Evolutionary conservation across 1,140 invertebrate species (phyloP).

Genomic region (Diorhabda carinulata): DNA sequence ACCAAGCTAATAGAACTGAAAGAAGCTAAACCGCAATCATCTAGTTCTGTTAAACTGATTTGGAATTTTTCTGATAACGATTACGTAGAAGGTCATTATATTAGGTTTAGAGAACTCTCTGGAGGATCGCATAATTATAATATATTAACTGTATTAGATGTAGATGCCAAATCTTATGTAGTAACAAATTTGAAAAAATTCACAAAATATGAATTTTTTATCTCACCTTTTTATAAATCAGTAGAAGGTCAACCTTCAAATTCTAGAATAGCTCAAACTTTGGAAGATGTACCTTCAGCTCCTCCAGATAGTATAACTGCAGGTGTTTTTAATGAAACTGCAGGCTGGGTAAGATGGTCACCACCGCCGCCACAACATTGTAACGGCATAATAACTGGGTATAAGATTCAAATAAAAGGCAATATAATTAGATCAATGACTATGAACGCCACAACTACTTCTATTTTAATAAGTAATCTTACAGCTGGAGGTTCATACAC

Average conservation of each 20-base stretch:
- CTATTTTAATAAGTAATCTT: conserved; percentile 68
- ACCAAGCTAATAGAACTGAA: conserved; percentile 77
- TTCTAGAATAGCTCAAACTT: conserved; percentile 63
- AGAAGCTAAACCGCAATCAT: conserved; percentile 72
- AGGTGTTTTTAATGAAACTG: conserved; percentile 78
- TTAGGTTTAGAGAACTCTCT: conserved; percentile 71
- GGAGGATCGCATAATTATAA: conserved; percentile 61
- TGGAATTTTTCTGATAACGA: conserved; percentile 69
- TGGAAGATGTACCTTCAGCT: conserved; percentile 73
- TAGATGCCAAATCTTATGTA: conserved; percentile 53
- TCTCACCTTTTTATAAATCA: conserved; percentile 81
- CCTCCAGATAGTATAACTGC: conserved; percentile 79
- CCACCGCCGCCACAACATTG: conserved; percentile 72
- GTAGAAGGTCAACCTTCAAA: conserved; percentile 80
- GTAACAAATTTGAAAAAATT: conserved; percentile 73
- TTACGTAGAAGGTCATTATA: conserved; percentile 83
- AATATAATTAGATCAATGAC: conserved; percentile 46
- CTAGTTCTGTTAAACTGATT: conserved; percentile 75
- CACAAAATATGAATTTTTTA: conserved; percentile 83
- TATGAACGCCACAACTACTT: conserved; percentile 68
- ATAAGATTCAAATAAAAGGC: conserved; percentile 61
- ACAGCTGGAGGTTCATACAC: conserved; percentile 68
- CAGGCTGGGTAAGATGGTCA: conserved; percentile 70
- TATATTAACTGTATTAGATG: conserved; percentile 62
- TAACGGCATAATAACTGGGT: conserved; percentile 78